Base-by-base conservation (phyloP, 2,888 invertebrate species). In the Aethes cnicana region DNA sequence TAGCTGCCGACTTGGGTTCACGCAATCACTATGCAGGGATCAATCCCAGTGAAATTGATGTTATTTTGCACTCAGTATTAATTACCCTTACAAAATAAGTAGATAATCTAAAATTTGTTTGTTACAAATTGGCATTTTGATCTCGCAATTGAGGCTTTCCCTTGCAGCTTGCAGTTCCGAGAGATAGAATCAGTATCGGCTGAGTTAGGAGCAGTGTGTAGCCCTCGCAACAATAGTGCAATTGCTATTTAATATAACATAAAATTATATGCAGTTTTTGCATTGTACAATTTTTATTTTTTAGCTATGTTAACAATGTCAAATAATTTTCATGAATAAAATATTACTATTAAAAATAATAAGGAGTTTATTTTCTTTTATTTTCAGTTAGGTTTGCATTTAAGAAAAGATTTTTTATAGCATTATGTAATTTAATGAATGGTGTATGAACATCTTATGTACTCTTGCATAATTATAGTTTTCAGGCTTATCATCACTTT, bases 221-320 rank as follows among this genome's bases (percentile, higher is more conserved):
- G 84, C 84, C 88, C 88, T 86, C 84, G 84, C 86, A 86, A 84
- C 81, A 84, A 85, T 85, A 88, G 88, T 88, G 88, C 88, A 89
- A 89, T 88, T 81, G 81, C 84, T 82, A 77, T 76, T 72, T 71
- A 81, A 77, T 75, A 75, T 61, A 77, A 77, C 69, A 75, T 74
- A 79, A 84, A 86, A 84, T 84, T 85, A 84, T 83, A 84, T 81
- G 85, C 85, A 87, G 69, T 62, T 78, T 77, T 75, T 88, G 86
- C 85, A 84, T 85, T 87, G 88, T 87, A 88, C 87, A 88, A 86
- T 84, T 86, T n/a, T 85, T 83, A 84, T 84, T 84, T 84, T 82
- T 81, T 86, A 85, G 83, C 83, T 82, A 81, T 81, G 79, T 84
- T 80, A 77, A 80, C 74, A 77, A 74, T 79, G 75, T 81, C 84